These are phyloP conservation scores for Drosophila grimshawi DNA, from an alignment of 1,140 invertebrate genomes.

Conservation along the genomic window DNA sequence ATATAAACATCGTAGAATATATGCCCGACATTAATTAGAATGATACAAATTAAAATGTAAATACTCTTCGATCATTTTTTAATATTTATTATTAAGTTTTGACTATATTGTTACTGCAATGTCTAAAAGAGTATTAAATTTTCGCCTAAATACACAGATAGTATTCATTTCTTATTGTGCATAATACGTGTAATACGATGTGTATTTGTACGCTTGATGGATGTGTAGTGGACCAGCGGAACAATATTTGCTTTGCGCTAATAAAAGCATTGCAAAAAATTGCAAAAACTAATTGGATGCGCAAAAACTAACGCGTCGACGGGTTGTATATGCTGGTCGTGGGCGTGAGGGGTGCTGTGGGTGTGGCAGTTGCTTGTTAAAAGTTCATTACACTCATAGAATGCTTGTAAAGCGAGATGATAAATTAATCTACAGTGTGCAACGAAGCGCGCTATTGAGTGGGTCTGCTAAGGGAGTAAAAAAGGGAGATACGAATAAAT, in stretches of 20 bases:
- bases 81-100: neutral
- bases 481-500: constrained; percentile 13
- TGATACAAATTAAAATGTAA: too few species aligned
- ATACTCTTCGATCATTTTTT: too few species aligned
- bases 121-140: neutral
- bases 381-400: constrained; percentile 83
- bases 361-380: constrained; percentile 74
- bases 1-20: neutral
- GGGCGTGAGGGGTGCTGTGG: constrained; percentile 30
- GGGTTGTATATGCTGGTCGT: constrained; percentile 4
- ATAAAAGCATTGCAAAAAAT: constrained; percentile 69
- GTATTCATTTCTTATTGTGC: neutral
- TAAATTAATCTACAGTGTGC: constrained; percentile 82
- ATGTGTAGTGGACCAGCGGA: constrained; percentile 47
- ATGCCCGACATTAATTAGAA: too few species aligned
- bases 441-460: constrained; percentile 78
- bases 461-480: constrained; percentile 46
- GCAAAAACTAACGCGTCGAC: constrained; percentile 54
- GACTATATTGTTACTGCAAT: neutral
- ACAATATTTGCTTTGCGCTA: constrained; percentile 78
- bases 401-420: constrained; percentile 82
- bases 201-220: constrained; percentile 33
- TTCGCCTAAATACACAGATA: neutral
- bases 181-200: neutral
- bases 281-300: constrained; percentile 78